Conservation (phyloP, 1,140 invertebrate species). For the Batillaria attramentaria region DNA sequence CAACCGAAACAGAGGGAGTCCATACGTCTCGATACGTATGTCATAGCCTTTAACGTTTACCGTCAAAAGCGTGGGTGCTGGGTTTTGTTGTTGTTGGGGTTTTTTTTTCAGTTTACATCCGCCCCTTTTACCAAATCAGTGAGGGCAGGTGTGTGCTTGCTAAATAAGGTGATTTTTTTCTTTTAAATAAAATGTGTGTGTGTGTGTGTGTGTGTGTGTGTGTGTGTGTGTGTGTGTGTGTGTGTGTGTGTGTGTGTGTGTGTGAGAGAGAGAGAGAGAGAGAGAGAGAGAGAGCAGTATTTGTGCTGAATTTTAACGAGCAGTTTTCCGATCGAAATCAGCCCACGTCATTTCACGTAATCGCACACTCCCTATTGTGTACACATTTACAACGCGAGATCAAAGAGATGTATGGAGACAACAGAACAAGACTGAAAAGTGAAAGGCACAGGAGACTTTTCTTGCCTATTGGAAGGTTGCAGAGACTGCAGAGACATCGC, state of each 20-base stretch:
- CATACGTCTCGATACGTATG: too few relatives aligned
- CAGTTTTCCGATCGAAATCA: background rate
- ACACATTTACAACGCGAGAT: background rate
- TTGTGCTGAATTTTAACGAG: background rate
- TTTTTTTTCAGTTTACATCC: too few relatives aligned
- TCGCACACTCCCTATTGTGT: background rate
- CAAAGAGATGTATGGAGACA: background rate
- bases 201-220: background rate
- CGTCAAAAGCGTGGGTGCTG: too few relatives aligned
- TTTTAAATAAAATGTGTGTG: background rate
- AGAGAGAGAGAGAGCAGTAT: background rate
- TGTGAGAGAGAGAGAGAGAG: slow-evolving; percentile 7
- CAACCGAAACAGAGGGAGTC: background rate
- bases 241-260: slow-evolving; percentile 2
- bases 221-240: background rate
- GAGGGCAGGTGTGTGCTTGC: background rate
- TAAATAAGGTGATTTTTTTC: background rate
- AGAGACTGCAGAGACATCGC: too few relatives aligned
- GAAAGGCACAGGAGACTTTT: background rate
- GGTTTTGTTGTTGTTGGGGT: too few relatives aligned
- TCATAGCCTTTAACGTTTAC: too few relatives aligned
- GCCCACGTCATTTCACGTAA: background rate
- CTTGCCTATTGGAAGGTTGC: too few relatives aligned
- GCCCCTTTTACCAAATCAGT: too few relatives aligned
- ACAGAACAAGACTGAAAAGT: background rate